A percentile compares a stretch with the other conserved stretches of the same genome.
Conservation (phyloP, 2,113 vertebrate species). For the Suncus etruscus region DNA sequence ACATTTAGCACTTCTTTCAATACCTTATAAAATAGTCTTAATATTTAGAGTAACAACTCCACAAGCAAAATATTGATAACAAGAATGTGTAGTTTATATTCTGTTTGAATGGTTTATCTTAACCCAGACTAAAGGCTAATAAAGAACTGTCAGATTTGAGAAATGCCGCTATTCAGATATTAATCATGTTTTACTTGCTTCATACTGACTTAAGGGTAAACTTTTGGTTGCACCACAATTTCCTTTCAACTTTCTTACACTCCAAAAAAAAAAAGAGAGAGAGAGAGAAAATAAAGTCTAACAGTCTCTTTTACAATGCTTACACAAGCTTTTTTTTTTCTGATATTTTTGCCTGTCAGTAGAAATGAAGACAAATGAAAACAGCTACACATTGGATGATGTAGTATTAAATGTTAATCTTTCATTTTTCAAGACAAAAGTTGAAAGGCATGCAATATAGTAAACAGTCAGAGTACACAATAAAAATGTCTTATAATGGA, state of each 20-base stretch:
- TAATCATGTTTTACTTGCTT: slow-evolving; percentile 35
- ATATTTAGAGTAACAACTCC: background rate
- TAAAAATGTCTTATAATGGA: background rate
- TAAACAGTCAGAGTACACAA: background rate
- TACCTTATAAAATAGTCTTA: background rate
- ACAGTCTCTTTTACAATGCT: slow-evolving; percentile 15
- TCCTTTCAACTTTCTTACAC: slow-evolving; percentile 25
- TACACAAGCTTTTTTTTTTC: background rate
- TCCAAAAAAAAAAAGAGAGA: background rate
- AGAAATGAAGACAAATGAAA: slow-evolving; percentile 53
- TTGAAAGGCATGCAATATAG: slow-evolving; percentile 5
- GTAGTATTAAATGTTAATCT: slow-evolving; percentile 12
- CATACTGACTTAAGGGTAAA: background rate
- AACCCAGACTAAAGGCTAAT: slow-evolving; percentile 10
- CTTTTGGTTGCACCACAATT: background rate
- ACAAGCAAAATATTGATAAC: background rate
- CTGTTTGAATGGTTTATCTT: slow-evolving; percentile 52
- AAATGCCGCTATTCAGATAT: background rate
- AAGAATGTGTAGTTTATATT: background rate
- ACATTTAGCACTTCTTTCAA: background rate
- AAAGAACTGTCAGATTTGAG: background rate
- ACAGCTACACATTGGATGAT: background rate
- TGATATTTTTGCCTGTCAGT: background rate
- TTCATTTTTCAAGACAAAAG: slow-evolving; percentile 27
- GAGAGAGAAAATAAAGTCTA: background rate